Evolutionary conservation across 1,140 invertebrate genomes (phyloP).

Genomic region (Calosoma granatense): DNA sequence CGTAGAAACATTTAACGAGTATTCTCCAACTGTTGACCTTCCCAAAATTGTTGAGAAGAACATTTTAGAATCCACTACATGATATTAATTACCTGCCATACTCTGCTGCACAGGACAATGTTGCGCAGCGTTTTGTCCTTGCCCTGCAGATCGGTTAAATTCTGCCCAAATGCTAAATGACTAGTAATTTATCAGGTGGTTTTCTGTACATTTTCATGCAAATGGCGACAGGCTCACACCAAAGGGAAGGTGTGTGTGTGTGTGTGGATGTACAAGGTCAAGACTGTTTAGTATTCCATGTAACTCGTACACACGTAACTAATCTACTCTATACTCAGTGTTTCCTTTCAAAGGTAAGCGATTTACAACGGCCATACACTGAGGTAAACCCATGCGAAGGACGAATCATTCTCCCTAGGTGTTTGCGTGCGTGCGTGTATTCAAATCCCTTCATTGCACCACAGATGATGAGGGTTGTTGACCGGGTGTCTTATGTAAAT

Average conservation of each 20-base stretch:
- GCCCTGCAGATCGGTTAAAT: background rate
- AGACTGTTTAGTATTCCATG: background rate
- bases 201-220: slow-evolving; percentile 3
- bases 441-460: no score
- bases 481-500: no score
- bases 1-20: background rate
- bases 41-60: background rate
- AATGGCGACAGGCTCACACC: background rate
- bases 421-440: no score
- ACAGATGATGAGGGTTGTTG: no score
- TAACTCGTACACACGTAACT: background rate
- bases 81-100: no score
- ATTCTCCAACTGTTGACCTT: background rate
- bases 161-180: background rate
- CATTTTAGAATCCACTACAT: background rate
- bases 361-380: background rate
- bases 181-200: background rate
- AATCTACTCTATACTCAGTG: background rate
- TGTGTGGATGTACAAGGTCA: background rate
- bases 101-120: background rate
- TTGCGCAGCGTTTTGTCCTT: background rate
- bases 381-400: no score
- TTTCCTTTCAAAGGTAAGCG: background rate
- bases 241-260: background rate
- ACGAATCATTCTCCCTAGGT: no score